A percentile compares a stretch with the other conserved stretches of the same genome.
These are phyloP conservation scores for Arothron firmamentum DNA, from an alignment of 2,113 vertebrate genomes.

Conservation along the genomic window DNA sequence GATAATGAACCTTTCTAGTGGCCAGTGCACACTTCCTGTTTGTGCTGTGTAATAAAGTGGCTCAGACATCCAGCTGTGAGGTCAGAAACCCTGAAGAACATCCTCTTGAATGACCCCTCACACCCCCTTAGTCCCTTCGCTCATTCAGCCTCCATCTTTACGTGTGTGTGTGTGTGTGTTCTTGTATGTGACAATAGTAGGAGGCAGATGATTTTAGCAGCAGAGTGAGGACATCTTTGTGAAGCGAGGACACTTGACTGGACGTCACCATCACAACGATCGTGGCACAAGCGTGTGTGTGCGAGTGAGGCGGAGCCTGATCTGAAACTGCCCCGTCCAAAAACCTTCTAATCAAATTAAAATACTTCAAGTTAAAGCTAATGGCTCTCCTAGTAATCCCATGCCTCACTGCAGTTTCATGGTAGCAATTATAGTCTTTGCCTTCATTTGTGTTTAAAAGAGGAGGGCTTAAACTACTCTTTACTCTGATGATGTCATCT, in stretches of 20 bases:
- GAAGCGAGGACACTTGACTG: too few species aligned
- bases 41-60: too few species aligned
- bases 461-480: not conserved
- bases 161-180: not conserved
- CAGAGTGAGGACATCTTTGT: not conserved
- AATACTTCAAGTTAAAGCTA: constrained; percentile 4
- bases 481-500: constrained; percentile 8
- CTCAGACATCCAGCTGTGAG: not conserved
- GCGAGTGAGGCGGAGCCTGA: too few species aligned
- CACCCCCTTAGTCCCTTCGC: too few species aligned
- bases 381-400: constrained; percentile 18
- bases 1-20: too few species aligned
- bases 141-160: too few species aligned
- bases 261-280: too few species aligned
- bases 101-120: constrained; percentile 17
- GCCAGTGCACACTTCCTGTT: too few species aligned
- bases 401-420: not conserved
- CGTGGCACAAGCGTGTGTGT: too few species aligned
- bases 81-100: too few species aligned
- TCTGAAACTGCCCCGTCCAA: constrained; percentile 28
- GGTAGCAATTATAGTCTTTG: not conserved
- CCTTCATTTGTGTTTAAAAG: not conserved
- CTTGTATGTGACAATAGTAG: not conserved
- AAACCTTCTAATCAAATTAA: constrained; percentile 24
- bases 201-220: not conserved